phyloP scores from a whole-genome alignment of 2,113 vertebrate species.

The Notiomystis cincta region DNA sequence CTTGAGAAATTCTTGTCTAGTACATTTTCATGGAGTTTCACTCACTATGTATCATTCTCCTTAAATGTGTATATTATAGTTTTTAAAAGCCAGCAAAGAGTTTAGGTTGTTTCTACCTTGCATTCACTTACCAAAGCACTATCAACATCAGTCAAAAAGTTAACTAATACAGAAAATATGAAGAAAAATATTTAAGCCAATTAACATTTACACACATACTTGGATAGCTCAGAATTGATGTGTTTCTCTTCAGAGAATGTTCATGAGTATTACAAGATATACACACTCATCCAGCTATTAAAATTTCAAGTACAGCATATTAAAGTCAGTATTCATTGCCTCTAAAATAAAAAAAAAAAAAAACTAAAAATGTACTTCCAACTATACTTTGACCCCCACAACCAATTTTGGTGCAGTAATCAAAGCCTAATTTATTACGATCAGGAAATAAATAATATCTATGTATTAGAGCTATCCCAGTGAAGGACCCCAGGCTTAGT shows the following conservation, averaged over 20 bases:
- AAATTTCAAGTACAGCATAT: background rate
- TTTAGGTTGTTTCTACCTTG: background rate
- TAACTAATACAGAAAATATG: background rate
- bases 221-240: background rate
- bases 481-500: background rate
- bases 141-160: background rate
- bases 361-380: background rate
- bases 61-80: background rate
- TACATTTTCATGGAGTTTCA: background rate
- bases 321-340: background rate
- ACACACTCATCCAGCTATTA: background rate
- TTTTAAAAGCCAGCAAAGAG: background rate
- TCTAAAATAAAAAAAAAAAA: background rate
- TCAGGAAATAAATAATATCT: background rate
- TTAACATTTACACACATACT: background rate
- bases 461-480: background rate
- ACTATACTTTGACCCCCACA: background rate
- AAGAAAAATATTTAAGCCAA: background rate
- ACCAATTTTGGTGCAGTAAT: background rate
- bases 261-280: background rate
- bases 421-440: background rate
- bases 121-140: background rate
- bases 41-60: background rate
- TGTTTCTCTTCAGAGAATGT: background rate
- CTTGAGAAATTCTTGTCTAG: background rate